Evolutionary conservation across 2,113 vertebrate species (phyloP).

Genomic region (Hipposideros armiger): DNA sequence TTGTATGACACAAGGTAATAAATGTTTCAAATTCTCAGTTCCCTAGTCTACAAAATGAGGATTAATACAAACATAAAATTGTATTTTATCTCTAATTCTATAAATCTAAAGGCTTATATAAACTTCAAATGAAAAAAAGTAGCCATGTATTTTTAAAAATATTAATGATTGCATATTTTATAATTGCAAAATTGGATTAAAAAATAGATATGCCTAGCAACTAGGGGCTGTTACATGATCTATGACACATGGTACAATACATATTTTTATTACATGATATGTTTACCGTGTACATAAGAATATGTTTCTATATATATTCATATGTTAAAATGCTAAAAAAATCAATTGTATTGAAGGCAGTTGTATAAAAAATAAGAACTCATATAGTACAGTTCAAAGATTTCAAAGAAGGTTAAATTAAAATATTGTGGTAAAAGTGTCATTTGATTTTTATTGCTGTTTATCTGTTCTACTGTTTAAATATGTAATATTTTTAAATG

Average conservation of each 20-base stretch:
- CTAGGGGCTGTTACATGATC: not conserved
- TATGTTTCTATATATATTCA: not conserved
- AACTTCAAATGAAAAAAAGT: not conserved
- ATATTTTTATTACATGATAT: not conserved
- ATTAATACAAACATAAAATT: not conserved
- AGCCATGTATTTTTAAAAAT: not conserved
- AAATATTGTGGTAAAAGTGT: not conserved
- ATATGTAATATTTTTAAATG: not conserved
- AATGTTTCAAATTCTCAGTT: not conserved
- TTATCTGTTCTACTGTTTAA: not conserved
- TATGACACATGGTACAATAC: not conserved
- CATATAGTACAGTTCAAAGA: not conserved
- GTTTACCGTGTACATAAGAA: not conserved
- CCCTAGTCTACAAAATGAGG: not conserved
- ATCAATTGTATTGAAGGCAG: not conserved
- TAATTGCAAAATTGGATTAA: not conserved
- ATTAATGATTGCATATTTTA: not conserved
- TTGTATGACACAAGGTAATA: not conserved
- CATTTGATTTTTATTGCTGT: not conserved
- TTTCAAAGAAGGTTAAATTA: not conserved
- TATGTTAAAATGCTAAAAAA: not conserved
- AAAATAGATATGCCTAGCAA: not conserved
- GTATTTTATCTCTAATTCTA: not conserved
- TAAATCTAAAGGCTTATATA: not conserved
- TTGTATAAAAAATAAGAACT: not conserved